Evolutionary conservation across 1,140 invertebrate species (phyloP), one percentile per base, ranked within the genome.

Genomic region (Medauroidea extradentata): DNA sequence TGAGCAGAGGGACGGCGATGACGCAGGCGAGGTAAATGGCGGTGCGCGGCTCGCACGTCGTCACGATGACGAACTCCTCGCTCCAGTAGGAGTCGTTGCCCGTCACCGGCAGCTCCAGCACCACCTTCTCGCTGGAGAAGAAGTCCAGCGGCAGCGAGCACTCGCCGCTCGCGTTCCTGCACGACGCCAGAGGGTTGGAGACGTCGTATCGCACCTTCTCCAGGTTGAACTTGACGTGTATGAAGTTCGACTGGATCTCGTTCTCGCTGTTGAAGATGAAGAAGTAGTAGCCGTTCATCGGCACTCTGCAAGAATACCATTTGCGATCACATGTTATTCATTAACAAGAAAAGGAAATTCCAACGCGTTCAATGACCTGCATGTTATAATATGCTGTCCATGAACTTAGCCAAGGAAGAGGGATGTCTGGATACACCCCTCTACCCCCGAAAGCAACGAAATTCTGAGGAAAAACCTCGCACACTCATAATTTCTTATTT

Each of bases 261-360:
- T 91, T 91, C 69, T 90, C 88, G 14, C 87, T 89, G 67, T 85
- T 88, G 75, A 89, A 90, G 0, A 91, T 85, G 70, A 91, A 90
- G 73, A 90, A 90, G 63, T 90, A 90, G 67, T 89, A 90, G 19
- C 87, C 88, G 63, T 88, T 86, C 1, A 77, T 75, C 39, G 86
- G 85, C 0, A 90, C 82, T 59, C 82, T 84, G 65, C n/a, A n/a
- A n/a, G n/a, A n/a, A n/a, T n/a, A n/a, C n/a, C n/a, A n/a, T n/a
- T n/a, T n/a, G n/a, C n/a, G n/a, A n/a, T n/a, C n/a, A n/a, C n/a
- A n/a, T n/a, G n/a, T n/a, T n/a, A n/a, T n/a, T n/a, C n/a, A n/a
- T n/a, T n/a, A n/a, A n/a, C n/a, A n/a, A n/a, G n/a, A n/a, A n/a
- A n/a, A n/a, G n/a, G n/a, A n/a, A n/a, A n/a, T n/a, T n/a, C n/a